Base-by-base conservation (phyloP, 2,113 vertebrate species). In the Amblyopsis rosae region DNA sequence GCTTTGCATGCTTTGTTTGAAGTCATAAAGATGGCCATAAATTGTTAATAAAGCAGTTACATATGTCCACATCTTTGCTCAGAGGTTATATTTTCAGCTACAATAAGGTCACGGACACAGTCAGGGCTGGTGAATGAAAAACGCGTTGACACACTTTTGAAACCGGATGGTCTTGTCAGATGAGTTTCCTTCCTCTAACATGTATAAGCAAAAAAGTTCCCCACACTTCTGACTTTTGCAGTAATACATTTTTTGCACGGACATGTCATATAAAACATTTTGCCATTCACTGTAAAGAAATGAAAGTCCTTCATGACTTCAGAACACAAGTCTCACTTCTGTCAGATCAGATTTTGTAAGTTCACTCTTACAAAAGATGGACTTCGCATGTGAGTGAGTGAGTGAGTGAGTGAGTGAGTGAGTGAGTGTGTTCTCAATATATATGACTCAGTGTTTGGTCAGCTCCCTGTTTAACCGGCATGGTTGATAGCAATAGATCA, bases 181-280 rank as follows among this genome's bases (percentile, higher is more conserved):
- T 51, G 4, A 59, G 13, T 45, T 47, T 75, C 59, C 80, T 89
- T 89, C 89, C 83, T 84, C 83, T 80, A 80, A 66, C 17, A 33
- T 57, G 33, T 50, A 46, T 4, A 72, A 69, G 55, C n/a, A 4
- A 33, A 54, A 15, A 13, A 8, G n/a, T 54, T n/a, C 51, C 13
- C 51, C 35, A 41, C 35, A 41, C 35, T 6, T 41, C 35, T 41
- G 35, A 41, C 6, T 41, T 8, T 41, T 26, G 26, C 26, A 26
- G 2, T 26, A 26, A 26, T 26, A 26, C 2, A 7, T 41, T 41
- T 1, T 41, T 41, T 6, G 35, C 7, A 41, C 0, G 35, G 7
- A 41, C 7, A 8, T 5, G 35, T 8, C 35, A 41, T 5, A 3
- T 56, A n/a, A 17, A 10, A 26, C 9, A 9, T 17, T 3, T 8